Base-by-base conservation (phyloP, 2,797 vertebrate species). In the Pipistrellus pygmaeus region DNA sequence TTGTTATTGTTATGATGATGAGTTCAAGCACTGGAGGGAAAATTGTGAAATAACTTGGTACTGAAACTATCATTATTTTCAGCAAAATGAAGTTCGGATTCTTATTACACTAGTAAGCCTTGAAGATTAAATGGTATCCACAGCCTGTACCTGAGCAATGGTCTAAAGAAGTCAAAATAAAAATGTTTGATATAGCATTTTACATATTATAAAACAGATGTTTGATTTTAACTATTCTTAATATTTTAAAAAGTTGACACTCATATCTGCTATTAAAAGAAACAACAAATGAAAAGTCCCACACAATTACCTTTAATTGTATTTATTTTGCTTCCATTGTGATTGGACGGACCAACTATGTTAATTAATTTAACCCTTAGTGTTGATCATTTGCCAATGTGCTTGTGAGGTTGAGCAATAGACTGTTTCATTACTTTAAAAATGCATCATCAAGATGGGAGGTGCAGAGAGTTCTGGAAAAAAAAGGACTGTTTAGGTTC, bases 121-220 rank as follows among this genome's bases (percentile, higher is more conserved):
- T 96, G 71, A 95, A 93, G n/a, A 68, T 95, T 94, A 93, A 7
- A 11, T 95, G 69, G 23, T 94, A 72, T 97, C 60, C 94, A 85
- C 55, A 94, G 71, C 32, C 57, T 69, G 69, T 96, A 66, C 97
- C 96, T 97, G 93, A 97, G 57, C 62, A 94, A 88, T 81, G 68
- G 96, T 86, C 78, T 91, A 93, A 96, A 92, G 60, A 97, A 97
- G 84, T 97, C 66, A 96, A 95, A 98, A 96, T 94, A 97, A 91
- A 88, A 97, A 96, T 21, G 60, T 84, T 96, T 73, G 95, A 23
- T 72, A 72, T 95, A 93, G 85, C 94, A 95, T 96, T 96, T 97
- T 78, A 92, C 94, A 95, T 85, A 60, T 69, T 21, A n/a, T 93
- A 64, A 90, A 97, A 96, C 69, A 96, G n/a, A 78, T 96, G 91